Evolutionary conservation across 2,888 invertebrate genomes (phyloP).

Genomic region (Itoplectis maculator): DNA sequence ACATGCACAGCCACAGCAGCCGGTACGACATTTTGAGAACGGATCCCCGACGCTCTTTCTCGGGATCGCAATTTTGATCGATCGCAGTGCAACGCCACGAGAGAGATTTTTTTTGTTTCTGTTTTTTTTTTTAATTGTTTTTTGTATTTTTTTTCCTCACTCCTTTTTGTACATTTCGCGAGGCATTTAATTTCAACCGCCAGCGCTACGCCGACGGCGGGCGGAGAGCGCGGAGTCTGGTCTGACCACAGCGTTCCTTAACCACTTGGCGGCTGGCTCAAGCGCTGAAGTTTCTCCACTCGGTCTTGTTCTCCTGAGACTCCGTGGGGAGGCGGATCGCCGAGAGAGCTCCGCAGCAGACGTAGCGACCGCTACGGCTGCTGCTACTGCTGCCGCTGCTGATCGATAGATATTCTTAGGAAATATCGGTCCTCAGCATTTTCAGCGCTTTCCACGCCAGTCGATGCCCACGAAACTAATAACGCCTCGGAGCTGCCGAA

Average conservation of each 20-base stretch:
- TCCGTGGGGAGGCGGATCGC: conserved; percentile 11
- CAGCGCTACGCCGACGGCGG: conserved; percentile 13
- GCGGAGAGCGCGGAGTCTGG: conserved; percentile 35
- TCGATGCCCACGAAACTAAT: conserved; percentile 40
- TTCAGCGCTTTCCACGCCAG: conserved; percentile 24
- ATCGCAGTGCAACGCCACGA: conserved; percentile 44
- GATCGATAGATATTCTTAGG: conserved; percentile 59
- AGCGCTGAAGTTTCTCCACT: conserved; percentile 48
- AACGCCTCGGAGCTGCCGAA: conserved; percentile 23
- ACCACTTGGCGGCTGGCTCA: conserved; percentile 55
- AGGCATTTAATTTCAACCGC: conserved; percentile 56
- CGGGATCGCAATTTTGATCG: conserved; percentile 57
- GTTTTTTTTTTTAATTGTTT: not conserved
- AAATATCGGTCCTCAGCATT: conserved; percentile 42
- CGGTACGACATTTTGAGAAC: conserved; percentile 36
- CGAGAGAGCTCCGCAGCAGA: conserved; percentile 26
- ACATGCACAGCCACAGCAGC: conserved; percentile 66
- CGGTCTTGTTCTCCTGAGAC: conserved; percentile 45
- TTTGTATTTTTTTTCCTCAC: not conserved
- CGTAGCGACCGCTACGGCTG: conserved; percentile 38
- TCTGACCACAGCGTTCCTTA: conserved; percentile 60
- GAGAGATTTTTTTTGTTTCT: conserved; percentile 20
- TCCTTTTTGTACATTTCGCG: conserved; percentile 7
- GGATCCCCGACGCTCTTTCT: conserved; percentile 15
- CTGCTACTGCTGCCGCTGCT: conserved; percentile 37